A percentile compares a stretch with the other conserved stretches of the same genome.
Conservation (phyloP, 2,797 vertebrate species). For the Apogon hyalosoma region DNA sequence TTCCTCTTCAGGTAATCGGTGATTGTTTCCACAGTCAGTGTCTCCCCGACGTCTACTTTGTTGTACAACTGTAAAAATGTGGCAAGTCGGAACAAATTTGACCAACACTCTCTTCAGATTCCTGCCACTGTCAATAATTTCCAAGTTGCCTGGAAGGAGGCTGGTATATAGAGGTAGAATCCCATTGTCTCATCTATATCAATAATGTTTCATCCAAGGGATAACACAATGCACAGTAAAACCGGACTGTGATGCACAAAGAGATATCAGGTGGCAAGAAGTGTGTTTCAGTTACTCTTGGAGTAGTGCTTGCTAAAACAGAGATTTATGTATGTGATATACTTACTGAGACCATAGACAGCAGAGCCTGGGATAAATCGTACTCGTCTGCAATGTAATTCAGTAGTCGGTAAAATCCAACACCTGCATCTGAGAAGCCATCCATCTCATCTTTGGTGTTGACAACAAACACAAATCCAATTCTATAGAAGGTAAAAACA, state of each 20-base stretch:
- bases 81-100: conserved; percentile 49
- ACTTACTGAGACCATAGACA: conserved; percentile 89
- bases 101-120: conserved; percentile 45
- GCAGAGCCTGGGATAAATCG: conserved; percentile 89
- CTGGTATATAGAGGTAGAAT: conserved; percentile 43
- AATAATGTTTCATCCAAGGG: conserved; percentile 46
- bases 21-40: conserved; percentile 86
- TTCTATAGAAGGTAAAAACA: conserved; percentile 82
- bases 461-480: conserved; percentile 96
- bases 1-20: conserved; percentile 85
- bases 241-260: conserved; percentile 41
- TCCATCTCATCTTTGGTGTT: conserved; percentile 88
- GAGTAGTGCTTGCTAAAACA: conserved; percentile 49
- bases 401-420: conserved; percentile 92
- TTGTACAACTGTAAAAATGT: conserved; percentile 88
- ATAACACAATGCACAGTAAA: conserved; percentile 49
- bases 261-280: conserved; percentile 31
- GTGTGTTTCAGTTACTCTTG: conserved; percentile 24
- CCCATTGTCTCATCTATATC: conserved; percentile 44
- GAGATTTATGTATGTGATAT: conserved; percentile 58
- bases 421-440: conserved; percentile 88
- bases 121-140: conserved; percentile 55
- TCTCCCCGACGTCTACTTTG: conserved; percentile 80
- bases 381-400: conserved; percentile 92
- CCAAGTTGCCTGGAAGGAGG: conserved; percentile 36